Evolutionary conservation across 1,140 invertebrate species (phyloP).

Genomic region (Tetranychus urticae): DNA sequence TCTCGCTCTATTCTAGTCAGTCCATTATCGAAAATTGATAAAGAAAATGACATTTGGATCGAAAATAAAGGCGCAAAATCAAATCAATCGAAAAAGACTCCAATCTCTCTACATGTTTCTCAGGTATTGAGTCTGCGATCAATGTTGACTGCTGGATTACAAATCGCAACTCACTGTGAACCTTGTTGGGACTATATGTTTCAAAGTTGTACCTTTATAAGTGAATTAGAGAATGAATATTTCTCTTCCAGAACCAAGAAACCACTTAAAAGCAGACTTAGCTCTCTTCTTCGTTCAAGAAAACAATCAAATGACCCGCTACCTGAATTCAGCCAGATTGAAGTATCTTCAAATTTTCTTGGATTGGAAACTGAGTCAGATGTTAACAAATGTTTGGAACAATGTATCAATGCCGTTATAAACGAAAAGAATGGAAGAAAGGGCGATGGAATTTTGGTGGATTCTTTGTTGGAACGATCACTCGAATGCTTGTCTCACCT

Average conservation of each 20-base stretch:
- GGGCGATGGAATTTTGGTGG: no score
- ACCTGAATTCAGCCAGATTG: background rate
- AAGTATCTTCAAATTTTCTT: background rate
- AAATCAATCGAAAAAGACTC: background rate
- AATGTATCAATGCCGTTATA: slow-evolving; percentile 25
- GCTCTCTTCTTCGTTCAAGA: background rate
- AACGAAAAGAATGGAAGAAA: slow-evolving; percentile 33
- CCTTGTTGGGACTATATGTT: slow-evolving; percentile 86
- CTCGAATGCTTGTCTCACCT: slow-evolving; percentile 60
- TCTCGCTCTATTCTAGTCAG: slow-evolving; percentile 1
- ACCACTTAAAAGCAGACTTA: background rate
- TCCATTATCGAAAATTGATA: no score
- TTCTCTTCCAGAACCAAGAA: background rate
- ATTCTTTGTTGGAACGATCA: slow-evolving; percentile 39
- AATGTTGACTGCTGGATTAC: slow-evolving; percentile 47
- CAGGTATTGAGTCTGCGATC: slow-evolving; percentile 76
- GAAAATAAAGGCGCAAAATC: background rate
- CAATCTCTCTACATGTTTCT: slow-evolving; percentile 32
- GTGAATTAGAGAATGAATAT: background rate
- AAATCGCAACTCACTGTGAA: slow-evolving; percentile 63
- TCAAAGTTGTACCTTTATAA: slow-evolving; percentile 5
- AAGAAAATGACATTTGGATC: no score
- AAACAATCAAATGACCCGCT: background rate
- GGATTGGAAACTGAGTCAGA: background rate
- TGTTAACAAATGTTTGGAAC: background rate